These are phyloP conservation scores for Zaprionus obscuricornis DNA, from an alignment of 2,888 invertebrate species.

Conservation along the genomic window DNA sequence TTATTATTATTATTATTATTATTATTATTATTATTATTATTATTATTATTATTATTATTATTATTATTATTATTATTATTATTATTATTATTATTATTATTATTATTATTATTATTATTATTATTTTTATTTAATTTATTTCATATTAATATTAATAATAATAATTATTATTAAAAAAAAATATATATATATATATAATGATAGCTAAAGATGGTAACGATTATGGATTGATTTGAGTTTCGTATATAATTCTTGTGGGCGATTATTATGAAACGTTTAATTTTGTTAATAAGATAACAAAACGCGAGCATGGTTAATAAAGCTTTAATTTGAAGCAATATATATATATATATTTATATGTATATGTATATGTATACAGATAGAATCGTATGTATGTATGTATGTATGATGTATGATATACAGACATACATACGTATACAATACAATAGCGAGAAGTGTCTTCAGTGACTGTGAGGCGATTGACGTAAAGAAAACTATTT, in stretches of 20 bases:
- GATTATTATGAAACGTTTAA: constrained; percentile 74
- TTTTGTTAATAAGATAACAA: constrained; percentile 81
- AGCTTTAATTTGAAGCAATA: constrained; percentile 82
- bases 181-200: constrained; percentile 6
- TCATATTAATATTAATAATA: constrained; percentile 41
- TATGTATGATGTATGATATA: constrained; percentile 34
- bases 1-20: too few species aligned
- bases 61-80: too few species aligned
- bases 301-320: constrained; percentile 83
- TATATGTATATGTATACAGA: constrained; percentile 29
- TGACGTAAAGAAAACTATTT: too few species aligned
- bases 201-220: constrained; percentile 38
- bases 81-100: constrained; percentile 8
- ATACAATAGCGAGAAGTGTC: constrained; percentile 31
- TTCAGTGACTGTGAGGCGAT: too few species aligned
- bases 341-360: constrained; percentile 64
- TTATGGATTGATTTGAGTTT: constrained; percentile 52
- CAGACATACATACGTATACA: constrained; percentile 3
- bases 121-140: constrained; percentile 17
- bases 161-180: constrained; percentile 43
- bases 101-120: neutral
- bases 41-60: too few species aligned
- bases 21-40: too few species aligned
- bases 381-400: constrained; percentile 25
- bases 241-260: constrained; percentile 46